Evolutionary conservation across 2,797 vertebrate species (phyloP), one percentile per base, ranked within the genome.

Genomic region (Bovichtus diacanthus): DNA sequence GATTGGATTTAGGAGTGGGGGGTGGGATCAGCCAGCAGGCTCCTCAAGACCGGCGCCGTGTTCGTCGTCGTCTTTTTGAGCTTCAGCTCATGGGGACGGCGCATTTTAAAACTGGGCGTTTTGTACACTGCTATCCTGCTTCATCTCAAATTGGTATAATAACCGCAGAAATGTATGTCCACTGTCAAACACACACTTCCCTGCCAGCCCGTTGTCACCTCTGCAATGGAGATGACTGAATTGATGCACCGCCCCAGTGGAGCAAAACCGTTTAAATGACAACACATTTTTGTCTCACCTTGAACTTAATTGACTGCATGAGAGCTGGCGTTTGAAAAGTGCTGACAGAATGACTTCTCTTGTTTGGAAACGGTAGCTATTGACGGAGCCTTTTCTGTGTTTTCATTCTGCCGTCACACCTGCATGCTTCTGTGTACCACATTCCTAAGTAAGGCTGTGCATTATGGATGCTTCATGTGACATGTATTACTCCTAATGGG

Each of bases 231-330:
- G 75, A 92, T 68, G 90, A 87, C 82, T 81, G 83, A 84, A 89
- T 84, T 90, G 93, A 92, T 88, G 90, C 80, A 34, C 29, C 78
- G 78, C 83, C 87, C 85, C 88, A 83, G 79, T 75, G 82, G 90
- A 90, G 90, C 90, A 84, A 86, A 90, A 89, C 80, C 69, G 67
- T 91, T 93, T 94, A 92, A 92, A 90, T 82, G 91, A 93, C 87
- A 90, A 92, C 90, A 89, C 81, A 71, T 90, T 94, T 93, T 91
- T 90, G 85, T 91, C 91, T 95, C 94, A 95, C 94, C 94, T 95
- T 95, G 93, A 94, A 93, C 90, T 87, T 94, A 94, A 95, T 94
- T 94, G 94, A 94, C 90, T 93, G 91, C 90, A 87, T 90, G 87
- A 89, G 80, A 90, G 89, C 86, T 74, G 70, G 77, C 62, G 86